phyloP scores from a whole-genome alignment of 1,140 invertebrate genomes.

The Conus betulinus region DNA sequence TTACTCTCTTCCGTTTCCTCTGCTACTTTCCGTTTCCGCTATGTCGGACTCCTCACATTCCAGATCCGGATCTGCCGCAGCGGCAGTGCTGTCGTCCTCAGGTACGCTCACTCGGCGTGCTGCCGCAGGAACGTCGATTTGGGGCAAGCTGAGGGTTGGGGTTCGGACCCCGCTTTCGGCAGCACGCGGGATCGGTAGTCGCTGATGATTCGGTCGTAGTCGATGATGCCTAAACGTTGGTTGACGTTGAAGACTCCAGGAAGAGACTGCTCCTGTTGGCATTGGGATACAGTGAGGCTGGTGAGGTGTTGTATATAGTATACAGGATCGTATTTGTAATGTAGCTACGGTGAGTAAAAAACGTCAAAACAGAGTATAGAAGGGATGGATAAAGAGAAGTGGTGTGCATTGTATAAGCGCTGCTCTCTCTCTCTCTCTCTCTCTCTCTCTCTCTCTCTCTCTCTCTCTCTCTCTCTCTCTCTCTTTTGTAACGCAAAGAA shows the following conservation, averaged over 20 bases:
- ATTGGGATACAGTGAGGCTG: no score
- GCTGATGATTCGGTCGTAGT: conserved; percentile 58
- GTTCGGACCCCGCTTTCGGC: conserved; percentile 11
- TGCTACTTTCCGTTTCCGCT: background rate
- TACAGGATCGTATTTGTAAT: no score
- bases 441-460: no score
- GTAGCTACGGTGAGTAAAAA: no score
- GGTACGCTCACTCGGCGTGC: background rate
- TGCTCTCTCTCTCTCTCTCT: no score
- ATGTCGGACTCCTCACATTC: background rate
- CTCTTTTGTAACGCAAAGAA: no score
- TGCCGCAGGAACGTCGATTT: background rate
- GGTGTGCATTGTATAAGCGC: no score
- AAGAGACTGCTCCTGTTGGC: conserved; percentile 52
- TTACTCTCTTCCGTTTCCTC: background rate
- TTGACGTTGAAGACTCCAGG: conserved; percentile 53
- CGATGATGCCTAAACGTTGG: conserved; percentile 55
- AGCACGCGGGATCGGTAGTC: conserved; percentile 47
- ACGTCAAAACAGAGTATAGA: no score
- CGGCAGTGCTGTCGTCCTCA: background rate
- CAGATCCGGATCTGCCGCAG: background rate
- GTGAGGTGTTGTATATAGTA: no score
- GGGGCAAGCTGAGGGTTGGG: background rate
- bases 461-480: no score
- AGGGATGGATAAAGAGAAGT: no score